Evolutionary conservation across 1,140 invertebrate genomes (phyloP).

Genomic region (Sminthurinus signatus): DNA sequence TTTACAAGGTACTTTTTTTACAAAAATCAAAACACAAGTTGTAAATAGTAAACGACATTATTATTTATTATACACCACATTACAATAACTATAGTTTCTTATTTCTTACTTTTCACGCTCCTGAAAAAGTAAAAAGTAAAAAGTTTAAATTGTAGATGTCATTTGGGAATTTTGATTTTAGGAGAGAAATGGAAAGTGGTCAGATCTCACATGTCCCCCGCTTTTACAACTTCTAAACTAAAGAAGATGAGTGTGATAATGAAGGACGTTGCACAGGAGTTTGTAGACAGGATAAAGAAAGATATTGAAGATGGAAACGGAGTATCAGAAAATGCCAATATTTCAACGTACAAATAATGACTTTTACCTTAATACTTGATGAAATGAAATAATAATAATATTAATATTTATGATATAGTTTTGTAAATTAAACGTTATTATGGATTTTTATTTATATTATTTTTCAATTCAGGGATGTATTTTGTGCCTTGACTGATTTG

Average conservation of each 20-base stretch:
- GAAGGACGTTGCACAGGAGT: slow-evolving; percentile 5
- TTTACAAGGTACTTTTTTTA: slow-evolving; percentile 17
- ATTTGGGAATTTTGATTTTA: no score
- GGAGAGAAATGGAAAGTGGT: slow-evolving; percentile 46
- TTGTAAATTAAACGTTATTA: no score
- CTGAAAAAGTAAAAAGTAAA: neutral
- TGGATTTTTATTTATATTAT: no score
- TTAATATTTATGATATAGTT: neutral
- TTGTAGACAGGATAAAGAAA: slow-evolving; percentile 5
- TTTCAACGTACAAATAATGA: neutral
- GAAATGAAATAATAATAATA: slow-evolving; percentile 3
- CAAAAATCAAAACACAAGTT: neutral
- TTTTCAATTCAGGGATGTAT: neutral
- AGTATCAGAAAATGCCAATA: slow-evolving; percentile 1
- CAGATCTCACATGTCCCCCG: slow-evolving; percentile 6
- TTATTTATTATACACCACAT: slow-evolving; percentile 9
- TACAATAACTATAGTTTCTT: slow-evolving; percentile 48
- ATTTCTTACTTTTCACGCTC: slow-evolving; percentile 41
- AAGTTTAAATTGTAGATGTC: slow-evolving; percentile 33
- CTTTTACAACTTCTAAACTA: slow-evolving; percentile 21
- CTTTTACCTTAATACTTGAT: neutral
- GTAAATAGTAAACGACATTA: slow-evolving; percentile 4
- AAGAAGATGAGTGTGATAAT: slow-evolving; percentile 21
- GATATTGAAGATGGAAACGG: neutral
- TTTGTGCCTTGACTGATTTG: slow-evolving; percentile 17